These are phyloP conservation scores for Strigops habroptila DNA, from an alignment of 2,113 vertebrate genomes.

Conservation along the genomic window DNA sequence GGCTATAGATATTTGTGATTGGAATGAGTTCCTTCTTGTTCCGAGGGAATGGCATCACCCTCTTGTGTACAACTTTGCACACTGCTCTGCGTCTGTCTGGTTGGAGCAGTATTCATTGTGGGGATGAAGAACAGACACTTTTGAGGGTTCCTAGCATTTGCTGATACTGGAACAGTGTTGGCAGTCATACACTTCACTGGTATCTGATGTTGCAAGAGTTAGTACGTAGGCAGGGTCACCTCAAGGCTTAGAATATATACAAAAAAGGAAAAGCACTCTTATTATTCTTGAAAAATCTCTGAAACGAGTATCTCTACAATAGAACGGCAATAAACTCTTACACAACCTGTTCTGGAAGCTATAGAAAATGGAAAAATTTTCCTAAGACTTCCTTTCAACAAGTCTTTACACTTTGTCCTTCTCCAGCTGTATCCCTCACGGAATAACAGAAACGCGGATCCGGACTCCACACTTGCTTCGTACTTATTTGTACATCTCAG, in stretches of 20 bases:
- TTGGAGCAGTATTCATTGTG: neutral
- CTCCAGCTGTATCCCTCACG: too few relatives aligned
- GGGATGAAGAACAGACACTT: neutral
- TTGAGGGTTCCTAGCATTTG: neutral
- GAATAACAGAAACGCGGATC: too few relatives aligned
- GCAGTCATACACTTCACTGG: neutral
- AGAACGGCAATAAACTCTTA: neutral
- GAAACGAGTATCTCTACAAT: neutral
- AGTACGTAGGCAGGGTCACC: neutral
- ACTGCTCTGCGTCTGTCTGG: neutral
- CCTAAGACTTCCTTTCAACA: too few relatives aligned
- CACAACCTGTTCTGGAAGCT: neutral
- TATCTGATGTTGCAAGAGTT: neutral
- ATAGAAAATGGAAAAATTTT: too few relatives aligned
- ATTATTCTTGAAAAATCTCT: neutral
- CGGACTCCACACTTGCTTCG: too few relatives aligned
- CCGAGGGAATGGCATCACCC: neutral
- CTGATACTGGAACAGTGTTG: neutral
- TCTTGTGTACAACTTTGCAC: neutral
- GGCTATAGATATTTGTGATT: neutral
- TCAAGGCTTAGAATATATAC: neutral
- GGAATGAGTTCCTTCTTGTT: neutral
- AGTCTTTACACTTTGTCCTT: too few relatives aligned
- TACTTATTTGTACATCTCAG: too few relatives aligned
- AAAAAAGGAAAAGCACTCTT: neutral